Base-by-base conservation (phyloP, 2,888 invertebrate species). In the Ectemnius lituratus region DNA sequence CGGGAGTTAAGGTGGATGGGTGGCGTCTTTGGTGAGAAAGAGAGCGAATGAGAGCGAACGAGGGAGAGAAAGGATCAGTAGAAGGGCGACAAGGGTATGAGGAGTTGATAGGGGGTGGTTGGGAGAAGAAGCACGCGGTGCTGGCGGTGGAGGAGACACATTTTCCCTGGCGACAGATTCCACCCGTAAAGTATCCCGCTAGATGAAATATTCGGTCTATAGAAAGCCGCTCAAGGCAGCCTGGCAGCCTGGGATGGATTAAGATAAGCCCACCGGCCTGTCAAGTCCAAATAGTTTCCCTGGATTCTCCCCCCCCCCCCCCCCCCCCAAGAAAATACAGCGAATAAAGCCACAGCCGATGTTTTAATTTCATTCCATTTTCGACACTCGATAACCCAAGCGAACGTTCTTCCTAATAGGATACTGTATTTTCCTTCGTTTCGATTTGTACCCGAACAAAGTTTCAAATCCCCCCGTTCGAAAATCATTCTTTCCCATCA, bases 121-220 rank as follows among this genome's bases (percentile, higher is more conserved):
- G 62, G 0, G 62, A 20, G n/a, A 64, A 47, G 18, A 47, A 47
- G 45, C 57, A 52, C 16, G 62, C 27, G 65, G 59, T 49, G 65
- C 75, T 66, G 65, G 57, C 70, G 73, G 56, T 27, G 71, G 61
- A 70, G 70, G 71, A 71, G 76, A 81, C 67, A 75, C 77, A 79
- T 80, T 79, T 79, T 77, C 76, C 65, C 74, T 52, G 68, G 74
- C 80, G 81, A 81, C 81, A 81, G 81, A 80, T 81, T 80, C 76
- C 78, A 66, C 67, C 75, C 76, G 76, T 81, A 81, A 81, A 81
- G 80, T 81, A 81, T 81, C 81, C 80, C 65, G 49, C 74, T 74
- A 81, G 80, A 81, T 81, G 81, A 81, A 81, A 81, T 81, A 81
- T 81, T 77, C 78, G 75, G 70, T 73, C 76, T 79, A 80, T 81